Conservation (phyloP, 35 echinoderm and acorn worm genomes). For the Heliocidaris tuberculata region DNA sequence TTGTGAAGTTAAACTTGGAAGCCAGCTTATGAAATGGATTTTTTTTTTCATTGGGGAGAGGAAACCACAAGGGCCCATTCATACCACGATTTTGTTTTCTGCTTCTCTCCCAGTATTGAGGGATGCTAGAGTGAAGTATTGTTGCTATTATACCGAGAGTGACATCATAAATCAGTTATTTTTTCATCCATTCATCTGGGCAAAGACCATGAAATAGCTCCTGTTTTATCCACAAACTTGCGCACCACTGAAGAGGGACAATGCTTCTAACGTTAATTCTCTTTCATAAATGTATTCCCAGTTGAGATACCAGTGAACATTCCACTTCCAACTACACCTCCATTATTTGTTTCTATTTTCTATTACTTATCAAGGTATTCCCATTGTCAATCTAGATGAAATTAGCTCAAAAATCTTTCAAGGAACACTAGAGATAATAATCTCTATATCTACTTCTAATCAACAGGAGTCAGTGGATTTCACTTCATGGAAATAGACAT, state of each 20-base stretch:
- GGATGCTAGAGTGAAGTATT: neutral
- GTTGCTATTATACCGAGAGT: neutral
- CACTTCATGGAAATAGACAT: neutral
- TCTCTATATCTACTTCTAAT: neutral
- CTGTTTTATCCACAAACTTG: neutral
- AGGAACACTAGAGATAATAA: neutral
- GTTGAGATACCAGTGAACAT: too few species aligned
- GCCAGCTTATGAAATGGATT: neutral
- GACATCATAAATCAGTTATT: neutral
- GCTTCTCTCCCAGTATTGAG: neutral
- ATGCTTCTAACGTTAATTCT: too few species aligned
- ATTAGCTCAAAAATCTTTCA: neutral
- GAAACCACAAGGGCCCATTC: neutral
- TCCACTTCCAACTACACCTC: too few species aligned
- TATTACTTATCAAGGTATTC: neutral
- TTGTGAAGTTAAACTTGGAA: slow-evolving; percentile 28
- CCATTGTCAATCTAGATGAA: neutral
- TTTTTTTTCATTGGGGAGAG: neutral
- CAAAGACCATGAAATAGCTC: neutral
- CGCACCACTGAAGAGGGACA: too few species aligned
- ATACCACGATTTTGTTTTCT: neutral
- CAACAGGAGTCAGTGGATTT: neutral
- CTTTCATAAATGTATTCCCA: too few species aligned
- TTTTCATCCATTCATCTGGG: neutral
- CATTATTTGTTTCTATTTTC: too few species aligned